These are phyloP conservation scores for Darwinula stevensoni DNA, from an alignment of 2,888 invertebrate species.

Conservation along the genomic window DNA sequence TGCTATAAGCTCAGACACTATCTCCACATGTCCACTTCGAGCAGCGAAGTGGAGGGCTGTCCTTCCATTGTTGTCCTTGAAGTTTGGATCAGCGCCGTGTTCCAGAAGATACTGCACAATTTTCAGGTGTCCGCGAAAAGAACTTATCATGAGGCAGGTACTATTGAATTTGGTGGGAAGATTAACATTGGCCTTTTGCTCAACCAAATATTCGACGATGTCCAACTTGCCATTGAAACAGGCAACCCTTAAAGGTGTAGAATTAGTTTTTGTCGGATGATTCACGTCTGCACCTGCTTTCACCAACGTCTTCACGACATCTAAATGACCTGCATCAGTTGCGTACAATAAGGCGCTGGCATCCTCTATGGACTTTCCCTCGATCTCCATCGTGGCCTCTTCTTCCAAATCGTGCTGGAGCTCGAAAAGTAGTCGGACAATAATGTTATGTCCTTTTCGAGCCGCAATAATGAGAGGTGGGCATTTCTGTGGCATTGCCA, in stretches of 20 bases:
- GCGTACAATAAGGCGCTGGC: conserved; percentile 62
- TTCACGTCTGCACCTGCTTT: conserved; percentile 18
- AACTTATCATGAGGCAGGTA: too few species aligned
- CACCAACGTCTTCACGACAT: too few species aligned
- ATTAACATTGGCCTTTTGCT: too few species aligned
- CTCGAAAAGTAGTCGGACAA: conserved; percentile 45
- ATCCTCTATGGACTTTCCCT: conserved; percentile 29
- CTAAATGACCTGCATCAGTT: too few species aligned
- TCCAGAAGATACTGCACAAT: conserved; percentile 40
- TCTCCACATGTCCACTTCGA: conserved; percentile 48
- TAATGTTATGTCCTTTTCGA: conserved; percentile 44
- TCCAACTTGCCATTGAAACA: too few species aligned
- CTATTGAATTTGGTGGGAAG: too few species aligned
- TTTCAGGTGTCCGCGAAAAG: conserved; percentile 51
- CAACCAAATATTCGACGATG: too few species aligned
- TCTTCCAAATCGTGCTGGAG: conserved; percentile 45
- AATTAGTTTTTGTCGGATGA: conserved; percentile 16
- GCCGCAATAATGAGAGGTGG: conserved; percentile 68
- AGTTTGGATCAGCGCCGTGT: conserved; percentile 46
- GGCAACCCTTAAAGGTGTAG: too few species aligned
- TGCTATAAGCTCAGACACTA: conserved; percentile 40
- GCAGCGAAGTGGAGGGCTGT: conserved; percentile 73
- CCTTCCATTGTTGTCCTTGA: conserved; percentile 54
- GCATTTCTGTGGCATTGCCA: conserved; percentile 44
- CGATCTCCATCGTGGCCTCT: conserved; percentile 60